phyloP scores from a whole-genome alignment of 1,140 invertebrate species.

The Hycleus cichorii region DNA sequence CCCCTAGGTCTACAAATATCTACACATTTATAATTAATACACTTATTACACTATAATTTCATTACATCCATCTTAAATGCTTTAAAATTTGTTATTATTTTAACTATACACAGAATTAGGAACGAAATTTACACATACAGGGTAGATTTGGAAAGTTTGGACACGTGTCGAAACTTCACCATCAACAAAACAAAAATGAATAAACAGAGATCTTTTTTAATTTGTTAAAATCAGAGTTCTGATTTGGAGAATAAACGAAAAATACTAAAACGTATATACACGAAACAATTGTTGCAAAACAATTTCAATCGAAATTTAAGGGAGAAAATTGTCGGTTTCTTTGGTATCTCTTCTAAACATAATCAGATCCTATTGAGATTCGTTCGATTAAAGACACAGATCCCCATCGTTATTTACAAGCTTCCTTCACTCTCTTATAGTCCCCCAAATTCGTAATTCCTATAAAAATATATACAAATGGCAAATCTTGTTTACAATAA shows the following conservation, averaged over 20 bases:
- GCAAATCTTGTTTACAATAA: too few species aligned
- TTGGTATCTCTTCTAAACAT: conserved; percentile 8
- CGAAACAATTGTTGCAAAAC: conserved; percentile 21
- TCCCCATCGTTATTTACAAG: too few species aligned
- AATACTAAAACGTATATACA: conserved; percentile 31
- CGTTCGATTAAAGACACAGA: too few species aligned
- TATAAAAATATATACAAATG: too few species aligned
- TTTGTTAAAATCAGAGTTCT: background rate
- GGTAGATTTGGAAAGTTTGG: background rate
- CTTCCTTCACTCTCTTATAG: too few species aligned
- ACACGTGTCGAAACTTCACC: background rate
- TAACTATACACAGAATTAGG: background rate
- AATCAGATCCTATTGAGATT: too few species aligned
- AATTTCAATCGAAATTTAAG: conserved; percentile 11
- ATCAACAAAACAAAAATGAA: background rate
- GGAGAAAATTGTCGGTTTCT: conserved; percentile 4
- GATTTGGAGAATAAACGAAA: background rate
- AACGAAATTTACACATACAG: background rate
- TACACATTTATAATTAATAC: too few species aligned
- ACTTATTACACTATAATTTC: too few species aligned
- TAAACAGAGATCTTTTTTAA: conserved; percentile 8
- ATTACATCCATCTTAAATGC: too few species aligned
- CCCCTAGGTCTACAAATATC: too few species aligned
- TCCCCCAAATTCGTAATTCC: too few species aligned
- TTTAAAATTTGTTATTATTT: background rate